Conservation (phyloP, 2,113 vertebrate genomes). For the Etia nguti region DNA sequence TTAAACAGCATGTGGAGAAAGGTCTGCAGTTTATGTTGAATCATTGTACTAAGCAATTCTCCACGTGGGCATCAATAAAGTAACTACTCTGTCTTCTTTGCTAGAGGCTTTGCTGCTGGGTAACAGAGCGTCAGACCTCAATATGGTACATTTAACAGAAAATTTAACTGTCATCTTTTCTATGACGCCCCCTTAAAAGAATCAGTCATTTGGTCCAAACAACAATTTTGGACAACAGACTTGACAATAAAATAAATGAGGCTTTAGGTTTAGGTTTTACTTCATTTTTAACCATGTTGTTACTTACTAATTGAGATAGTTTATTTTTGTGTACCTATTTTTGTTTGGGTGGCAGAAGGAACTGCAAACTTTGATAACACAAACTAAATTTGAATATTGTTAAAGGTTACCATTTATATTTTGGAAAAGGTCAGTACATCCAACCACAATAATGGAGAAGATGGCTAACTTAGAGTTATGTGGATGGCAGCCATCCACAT, state of each 20-base stretch:
- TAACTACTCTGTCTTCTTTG: conserved; percentile 82
- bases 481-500: background rate
- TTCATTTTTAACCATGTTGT: background rate
- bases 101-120: conserved; percentile 79
- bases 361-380: background rate
- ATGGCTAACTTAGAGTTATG: background rate
- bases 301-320: background rate
- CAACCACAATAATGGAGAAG: background rate
- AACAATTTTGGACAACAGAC: background rate
- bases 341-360: conserved; percentile 41
- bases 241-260: background rate
- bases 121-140: conserved; percentile 63
- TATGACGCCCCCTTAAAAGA: background rate
- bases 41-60: conserved; percentile 78
- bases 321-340: background rate
- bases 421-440: background rate
- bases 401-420: background rate
- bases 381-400: background rate
- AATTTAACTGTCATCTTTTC: background rate
- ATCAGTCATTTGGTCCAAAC: background rate
- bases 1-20: conserved; percentile 77
- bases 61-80: conserved; percentile 87
- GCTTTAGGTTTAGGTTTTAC: background rate
- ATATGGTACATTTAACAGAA: conserved; percentile 67
- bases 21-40: conserved; percentile 78